Evolutionary conservation across 2,113 vertebrate species (phyloP).

Genomic region (Globicephala melas): DNA sequence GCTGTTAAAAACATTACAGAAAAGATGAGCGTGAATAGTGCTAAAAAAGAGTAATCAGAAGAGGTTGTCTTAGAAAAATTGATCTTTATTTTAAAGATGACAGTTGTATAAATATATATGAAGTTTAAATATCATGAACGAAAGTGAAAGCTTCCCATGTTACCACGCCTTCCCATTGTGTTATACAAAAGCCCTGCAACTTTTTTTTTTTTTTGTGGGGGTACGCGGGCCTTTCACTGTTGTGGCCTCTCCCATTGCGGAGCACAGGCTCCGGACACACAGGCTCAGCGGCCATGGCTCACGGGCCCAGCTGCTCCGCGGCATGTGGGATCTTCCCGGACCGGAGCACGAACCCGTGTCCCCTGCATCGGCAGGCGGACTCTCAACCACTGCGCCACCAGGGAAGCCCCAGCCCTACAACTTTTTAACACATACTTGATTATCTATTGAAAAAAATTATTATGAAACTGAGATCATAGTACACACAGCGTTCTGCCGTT

Average conservation of each 20-base stretch:
- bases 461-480: background rate
- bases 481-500: background rate
- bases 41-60: background rate
- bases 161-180: background rate
- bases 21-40: background rate
- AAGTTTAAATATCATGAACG: background rate
- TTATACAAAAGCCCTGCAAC: background rate
- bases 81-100: background rate
- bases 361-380: no score
- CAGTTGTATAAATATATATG: background rate
- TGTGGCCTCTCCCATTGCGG: no score
- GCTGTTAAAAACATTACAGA: background rate
- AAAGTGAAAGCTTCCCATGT: background rate
- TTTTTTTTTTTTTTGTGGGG: background rate
- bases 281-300: no score
- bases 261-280: no score
- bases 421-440: background rate
- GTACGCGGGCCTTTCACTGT: no score
- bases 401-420: background rate
- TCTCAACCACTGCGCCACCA: no score
- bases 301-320: no score
- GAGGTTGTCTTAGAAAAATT: background rate
- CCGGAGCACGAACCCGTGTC: no score
- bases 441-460: background rate
- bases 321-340: no score